phyloP scores from a whole-genome alignment of 2,113 vertebrate genomes.

The human (Homo sapiens) region GRCh38 chr20:36207001-36207500 shows the following conservation, averaged over 20 bases:
- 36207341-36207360: not conserved
- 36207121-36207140: not conserved
- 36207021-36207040: not conserved
- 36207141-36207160: not conserved
- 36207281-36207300: not conserved
- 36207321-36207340: rapidly evolving
- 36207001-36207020: not conserved
- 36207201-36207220: not conserved
- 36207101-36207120: rapidly evolving
- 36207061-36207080: constrained; percentile 81
- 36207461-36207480: constrained; percentile 81
- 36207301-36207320: constrained; percentile 55
- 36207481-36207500: not conserved
- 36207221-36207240: not conserved
- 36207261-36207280: not conserved
- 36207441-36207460: constrained; percentile 85
- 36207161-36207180: not conserved
- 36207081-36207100: not conserved
- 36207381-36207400: not conserved
- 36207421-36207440: constrained; percentile 77
- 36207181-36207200: not conserved
- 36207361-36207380: constrained; percentile 51
- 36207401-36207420: constrained; percentile 54
- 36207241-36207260: not conserved
- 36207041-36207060: constrained; percentile 61